A percentile compares a stretch with the other conserved stretches of the same genome.
These are phyloP conservation scores for Halyomorpha halys DNA, from an alignment of 1,140 invertebrate genomes.

Conservation along the genomic window DNA sequence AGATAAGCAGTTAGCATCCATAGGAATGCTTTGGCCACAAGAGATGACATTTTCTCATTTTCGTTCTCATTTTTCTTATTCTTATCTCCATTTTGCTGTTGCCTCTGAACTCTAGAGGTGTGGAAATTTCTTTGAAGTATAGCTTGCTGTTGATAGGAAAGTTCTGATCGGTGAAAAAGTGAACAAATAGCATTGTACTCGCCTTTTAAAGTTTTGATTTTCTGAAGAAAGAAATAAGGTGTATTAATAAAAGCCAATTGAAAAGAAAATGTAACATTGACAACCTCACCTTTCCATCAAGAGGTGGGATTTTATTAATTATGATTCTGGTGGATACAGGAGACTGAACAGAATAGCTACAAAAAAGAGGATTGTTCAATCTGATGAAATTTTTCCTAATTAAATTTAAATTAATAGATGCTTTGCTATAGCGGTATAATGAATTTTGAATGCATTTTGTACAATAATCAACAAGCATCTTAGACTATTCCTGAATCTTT, in stretches of 20 bases:
- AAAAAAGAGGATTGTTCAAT: too few relatives aligned
- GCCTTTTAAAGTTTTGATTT: not conserved
- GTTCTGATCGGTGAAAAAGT: slow-evolving; percentile 26
- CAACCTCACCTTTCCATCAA: too few relatives aligned
- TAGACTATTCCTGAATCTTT: too few relatives aligned
- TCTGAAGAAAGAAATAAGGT: slow-evolving; percentile 1
- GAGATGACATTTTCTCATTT: slow-evolving; percentile 51
- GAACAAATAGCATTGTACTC: slow-evolving; percentile 20
- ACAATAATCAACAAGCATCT: too few relatives aligned
- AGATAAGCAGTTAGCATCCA: slow-evolving; percentile 67
- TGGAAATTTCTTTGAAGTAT: slow-evolving; percentile 17
- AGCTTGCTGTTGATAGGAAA: slow-evolving; percentile 7
- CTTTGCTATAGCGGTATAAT: too few relatives aligned
- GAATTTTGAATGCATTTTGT: too few relatives aligned
- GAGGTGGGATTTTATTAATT: too few relatives aligned
- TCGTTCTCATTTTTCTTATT: slow-evolving; percentile 40
- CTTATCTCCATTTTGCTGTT: slow-evolving; percentile 23
- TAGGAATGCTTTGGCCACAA: slow-evolving; percentile 58
- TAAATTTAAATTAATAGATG: too few relatives aligned
- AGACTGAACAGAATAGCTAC: too few relatives aligned
- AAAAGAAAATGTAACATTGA: too few relatives aligned
- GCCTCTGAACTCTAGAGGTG: slow-evolving; percentile 6
- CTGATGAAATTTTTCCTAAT: too few relatives aligned
- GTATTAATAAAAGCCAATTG: not conserved
- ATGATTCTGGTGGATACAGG: too few relatives aligned